Percentiles rank a stretch among this genome's conserved stretches.
phyloP scores from a whole-genome alignment of 2,113 vertebrate species.

The Tragelaphus imberbis region DNA sequence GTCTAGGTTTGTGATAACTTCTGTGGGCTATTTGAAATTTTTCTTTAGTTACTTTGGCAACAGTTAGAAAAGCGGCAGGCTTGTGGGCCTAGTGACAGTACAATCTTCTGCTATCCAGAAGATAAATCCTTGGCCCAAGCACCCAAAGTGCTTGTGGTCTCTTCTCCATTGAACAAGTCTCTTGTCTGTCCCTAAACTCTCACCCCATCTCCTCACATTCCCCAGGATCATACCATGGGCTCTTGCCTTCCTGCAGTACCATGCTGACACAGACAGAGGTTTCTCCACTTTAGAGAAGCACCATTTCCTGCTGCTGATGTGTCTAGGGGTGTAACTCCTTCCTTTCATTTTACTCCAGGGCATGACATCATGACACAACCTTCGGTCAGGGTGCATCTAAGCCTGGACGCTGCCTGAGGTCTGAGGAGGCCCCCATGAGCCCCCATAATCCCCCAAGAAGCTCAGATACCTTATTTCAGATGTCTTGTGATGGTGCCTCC shows the following conservation, averaged over 20 bases:
- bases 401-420: neutral
- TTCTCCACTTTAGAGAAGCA: neutral
- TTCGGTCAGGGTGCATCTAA: neutral
- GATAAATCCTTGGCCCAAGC: neutral
- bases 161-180: neutral
- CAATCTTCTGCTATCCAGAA: neutral
- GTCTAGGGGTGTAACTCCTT: neutral
- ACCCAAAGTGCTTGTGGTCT: neutral
- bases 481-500: neutral
- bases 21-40: neutral
- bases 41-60: neutral
- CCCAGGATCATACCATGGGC: neutral
- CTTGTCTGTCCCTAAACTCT: neutral
- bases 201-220: neutral
- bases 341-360: neutral
- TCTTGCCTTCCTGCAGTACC: neutral
- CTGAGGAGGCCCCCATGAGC: neutral
- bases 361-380: neutral
- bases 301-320: neutral
- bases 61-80: neutral
- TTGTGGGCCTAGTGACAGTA: neutral
- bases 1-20: neutral
- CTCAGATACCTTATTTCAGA: neutral
- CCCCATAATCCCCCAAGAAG: neutral
- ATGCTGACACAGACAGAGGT: neutral